A percentile compares a stretch with the other conserved stretches of the same genome.
phyloP scores from a whole-genome alignment of 2,113 vertebrate species.

The Daphoenositta chrysoptera region DNA sequence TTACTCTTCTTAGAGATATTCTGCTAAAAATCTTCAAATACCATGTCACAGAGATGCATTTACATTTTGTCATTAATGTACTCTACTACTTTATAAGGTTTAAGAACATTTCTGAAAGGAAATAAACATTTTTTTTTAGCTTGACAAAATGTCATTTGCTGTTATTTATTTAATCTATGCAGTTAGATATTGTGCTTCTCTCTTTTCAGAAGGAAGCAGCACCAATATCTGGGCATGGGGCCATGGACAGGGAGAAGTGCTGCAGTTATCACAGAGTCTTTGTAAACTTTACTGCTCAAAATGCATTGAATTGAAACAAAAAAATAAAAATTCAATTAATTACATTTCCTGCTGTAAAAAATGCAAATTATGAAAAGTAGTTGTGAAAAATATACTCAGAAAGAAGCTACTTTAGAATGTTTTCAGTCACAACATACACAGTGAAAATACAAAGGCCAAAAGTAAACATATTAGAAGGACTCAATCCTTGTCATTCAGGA shows the following conservation, averaged over 20 bases:
- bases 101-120: background rate
- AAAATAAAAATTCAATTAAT: background rate
- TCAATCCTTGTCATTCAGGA: fast-evolving
- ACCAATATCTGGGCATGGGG: background rate
- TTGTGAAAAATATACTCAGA: background rate
- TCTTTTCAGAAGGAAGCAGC: background rate
- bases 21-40: background rate
- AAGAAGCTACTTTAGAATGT: background rate
- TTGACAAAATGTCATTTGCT: background rate
- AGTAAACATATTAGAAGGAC: background rate
- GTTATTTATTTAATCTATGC: background rate
- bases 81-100: background rate
- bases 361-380: background rate
- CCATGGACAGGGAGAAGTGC: fast-evolving
- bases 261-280: background rate
- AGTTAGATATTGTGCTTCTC: background rate
- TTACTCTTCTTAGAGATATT: background rate
- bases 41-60: background rate
- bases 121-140: background rate
- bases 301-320: background rate
- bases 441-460: background rate
- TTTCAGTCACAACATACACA: background rate
- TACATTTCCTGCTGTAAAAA: background rate
- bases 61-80: background rate
- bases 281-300: background rate